phyloP scores from a whole-genome alignment of 1,140 invertebrate genomes.

The Anoplophora glabripennis region DNA sequence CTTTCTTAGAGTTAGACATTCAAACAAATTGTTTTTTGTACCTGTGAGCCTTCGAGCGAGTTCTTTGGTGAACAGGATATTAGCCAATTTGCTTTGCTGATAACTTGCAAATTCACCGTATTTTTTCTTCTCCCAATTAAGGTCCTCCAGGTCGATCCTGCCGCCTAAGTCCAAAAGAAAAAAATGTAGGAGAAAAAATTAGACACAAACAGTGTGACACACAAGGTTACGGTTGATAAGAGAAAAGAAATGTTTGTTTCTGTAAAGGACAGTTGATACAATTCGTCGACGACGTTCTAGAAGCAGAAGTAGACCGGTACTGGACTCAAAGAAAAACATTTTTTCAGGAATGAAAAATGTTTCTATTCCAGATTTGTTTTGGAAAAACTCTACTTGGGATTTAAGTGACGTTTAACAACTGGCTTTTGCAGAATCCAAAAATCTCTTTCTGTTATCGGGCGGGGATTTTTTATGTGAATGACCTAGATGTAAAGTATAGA shows the following conservation, averaged over 20 bases:
- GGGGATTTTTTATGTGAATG: too few species aligned
- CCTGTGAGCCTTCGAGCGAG: slow-evolving; percentile 59
- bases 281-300: neutral
- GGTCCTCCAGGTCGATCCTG: slow-evolving; percentile 65
- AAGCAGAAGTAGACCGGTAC: neutral
- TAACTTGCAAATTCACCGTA: slow-evolving; percentile 63
- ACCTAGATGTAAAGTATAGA: neutral
- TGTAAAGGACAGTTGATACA: too few species aligned
- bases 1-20: too few species aligned
- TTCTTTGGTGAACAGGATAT: slow-evolving; percentile 69
- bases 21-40: slow-evolving; percentile 39
- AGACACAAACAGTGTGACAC: too few species aligned
- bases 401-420: too few species aligned
- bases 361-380: too few species aligned
- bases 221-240: neutral
- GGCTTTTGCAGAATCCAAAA: too few species aligned
- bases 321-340: neutral
- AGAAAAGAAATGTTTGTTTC: neutral
- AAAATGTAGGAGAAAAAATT: neutral
- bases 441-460: too few species aligned
- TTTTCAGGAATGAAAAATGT: too few species aligned
- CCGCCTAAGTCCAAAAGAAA: slow-evolving; percentile 44
- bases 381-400: too few species aligned
- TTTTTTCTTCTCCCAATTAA: slow-evolving; percentile 60
- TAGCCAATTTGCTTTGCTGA: slow-evolving; percentile 71